These are phyloP conservation scores for Drosophila leonis DNA, from an alignment of 2,888 invertebrate genomes.

Conservation along the genomic window DNA sequence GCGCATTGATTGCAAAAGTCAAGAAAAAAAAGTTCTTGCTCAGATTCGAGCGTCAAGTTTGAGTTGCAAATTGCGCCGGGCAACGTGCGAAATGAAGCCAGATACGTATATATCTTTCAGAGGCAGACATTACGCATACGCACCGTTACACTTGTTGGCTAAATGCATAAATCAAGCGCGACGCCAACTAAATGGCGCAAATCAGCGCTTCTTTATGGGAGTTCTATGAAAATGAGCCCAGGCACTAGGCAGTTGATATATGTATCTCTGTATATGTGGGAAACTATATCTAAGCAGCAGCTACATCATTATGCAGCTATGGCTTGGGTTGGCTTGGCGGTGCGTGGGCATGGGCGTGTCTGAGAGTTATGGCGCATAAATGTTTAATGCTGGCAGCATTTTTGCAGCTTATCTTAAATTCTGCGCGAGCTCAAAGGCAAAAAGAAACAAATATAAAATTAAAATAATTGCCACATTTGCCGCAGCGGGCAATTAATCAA, in stretches of 20 bases:
- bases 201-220: constrained; percentile 60
- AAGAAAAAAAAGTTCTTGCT: constrained; percentile 30
- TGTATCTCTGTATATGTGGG: not conserved
- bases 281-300: constrained; percentile 14
- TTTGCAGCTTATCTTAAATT: constrained; percentile 65
- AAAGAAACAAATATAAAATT: constrained; percentile 51
- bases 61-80: constrained; percentile 67
- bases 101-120: constrained; percentile 60
- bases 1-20: constrained; percentile 58
- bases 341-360: constrained; percentile 14
- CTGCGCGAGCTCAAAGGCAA: constrained; percentile 23
- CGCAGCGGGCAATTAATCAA: constrained; percentile 73
- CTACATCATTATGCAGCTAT: constrained; percentile 1
- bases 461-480: constrained; percentile 80
- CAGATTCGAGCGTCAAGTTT: constrained; percentile 61
- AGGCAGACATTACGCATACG: constrained; percentile 68
- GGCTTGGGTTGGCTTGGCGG: too few species aligned
- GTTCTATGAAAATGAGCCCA: constrained; percentile 69
- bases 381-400: constrained; percentile 54
- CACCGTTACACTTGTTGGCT: constrained; percentile 45
- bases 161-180: constrained; percentile 49
- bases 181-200: constrained; percentile 45
- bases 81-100: not conserved
- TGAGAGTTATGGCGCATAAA: constrained; percentile 66
- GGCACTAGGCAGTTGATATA: not conserved